Evolutionary conservation across 2,113 vertebrate species (phyloP), one percentile per base, ranked within the genome.

Genomic region (Hydrolagus affinis): DNA sequence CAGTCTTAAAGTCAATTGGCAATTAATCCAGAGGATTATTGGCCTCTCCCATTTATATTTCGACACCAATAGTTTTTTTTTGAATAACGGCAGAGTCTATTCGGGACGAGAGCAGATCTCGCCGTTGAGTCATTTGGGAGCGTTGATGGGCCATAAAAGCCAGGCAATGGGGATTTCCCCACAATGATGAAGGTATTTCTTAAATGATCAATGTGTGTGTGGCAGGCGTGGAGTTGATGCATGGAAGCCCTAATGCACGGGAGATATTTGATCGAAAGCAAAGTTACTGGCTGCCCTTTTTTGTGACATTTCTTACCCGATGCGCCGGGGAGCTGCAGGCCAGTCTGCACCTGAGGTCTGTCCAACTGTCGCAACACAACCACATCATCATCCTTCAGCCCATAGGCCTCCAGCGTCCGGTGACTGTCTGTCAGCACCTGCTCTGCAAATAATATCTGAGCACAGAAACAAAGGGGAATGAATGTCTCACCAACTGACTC

Each of bases 351-450:
- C 0, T 94, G 86, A 12, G 94, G 93, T 64, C 92, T 93, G 85
- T 94, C 94, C 64, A 93, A 93, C 90, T 98, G 97, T 32, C 95
- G 93, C 87, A 99, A 91, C 86, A 98, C 95, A 88, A 98, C 95
- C 90, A 99, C 96, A 0, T 99, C 98, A 0, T 97, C 98, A 8
- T 99, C 98, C 86, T 98, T 98, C 87, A 99, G 88, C 85, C 98
- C 98, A n/a, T 98, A 99, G 14, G 93, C 96, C 32, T 95, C 96
- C 92, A 99, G 90, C 12, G 96, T 95, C 89, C 95, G 93, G 88
- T 95, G 95, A 88, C 95, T 96, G 92, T 99, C 97, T 3, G 95
- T 96, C 32, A 99, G 90, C 6, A 95, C 94, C 87, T 93, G 95
- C 90, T 99, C 97, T 0, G 95, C 95, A 87, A 97, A 95, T 59